These are phyloP conservation scores for Leptoteleia sp. DNA, from an alignment of 1,140 invertebrate species.

Conservation along the genomic window DNA sequence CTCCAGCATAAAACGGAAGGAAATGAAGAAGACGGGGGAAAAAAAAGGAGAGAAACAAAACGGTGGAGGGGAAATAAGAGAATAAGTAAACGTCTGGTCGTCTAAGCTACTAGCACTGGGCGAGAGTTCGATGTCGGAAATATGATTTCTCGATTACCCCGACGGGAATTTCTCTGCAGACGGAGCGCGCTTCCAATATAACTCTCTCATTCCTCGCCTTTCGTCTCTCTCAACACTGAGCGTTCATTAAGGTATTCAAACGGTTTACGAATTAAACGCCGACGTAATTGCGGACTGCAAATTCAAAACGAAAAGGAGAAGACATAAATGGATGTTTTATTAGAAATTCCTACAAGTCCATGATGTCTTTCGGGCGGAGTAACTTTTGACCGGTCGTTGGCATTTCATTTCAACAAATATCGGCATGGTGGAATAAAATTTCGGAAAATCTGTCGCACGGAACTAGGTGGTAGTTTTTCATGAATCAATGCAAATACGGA, in stretches of 20 bases:
- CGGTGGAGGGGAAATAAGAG: neutral
- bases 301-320: conserved; percentile 66
- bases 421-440: conserved; percentile 21
- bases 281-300: conserved; percentile 69
- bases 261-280: conserved; percentile 71
- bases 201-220: conserved; percentile 11
- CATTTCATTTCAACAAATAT: conserved; percentile 50
- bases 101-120: conserved; percentile 35
- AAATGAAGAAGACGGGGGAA: too few relatives aligned
- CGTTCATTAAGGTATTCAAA: conserved; percentile 72
- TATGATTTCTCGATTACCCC: conserved; percentile 69
- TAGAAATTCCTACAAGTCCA: conserved; percentile 55
- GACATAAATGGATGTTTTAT: conserved; percentile 60
- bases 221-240: conserved; percentile 33
- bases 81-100: conserved; percentile 23
- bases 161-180: conserved; percentile 65
- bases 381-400: conserved; percentile 45
- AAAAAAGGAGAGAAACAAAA: too few relatives aligned
- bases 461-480: too few relatives aligned
- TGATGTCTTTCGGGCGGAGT: conserved; percentile 44
- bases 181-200: conserved; percentile 53
- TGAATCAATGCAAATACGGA: too few relatives aligned
- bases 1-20: too few relatives aligned
- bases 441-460: conserved; percentile 30
- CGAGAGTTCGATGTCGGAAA: conserved; percentile 63